phyloP scores from a whole-genome alignment of 2,113 vertebrate species.

The Eulemur macaco region DNA sequence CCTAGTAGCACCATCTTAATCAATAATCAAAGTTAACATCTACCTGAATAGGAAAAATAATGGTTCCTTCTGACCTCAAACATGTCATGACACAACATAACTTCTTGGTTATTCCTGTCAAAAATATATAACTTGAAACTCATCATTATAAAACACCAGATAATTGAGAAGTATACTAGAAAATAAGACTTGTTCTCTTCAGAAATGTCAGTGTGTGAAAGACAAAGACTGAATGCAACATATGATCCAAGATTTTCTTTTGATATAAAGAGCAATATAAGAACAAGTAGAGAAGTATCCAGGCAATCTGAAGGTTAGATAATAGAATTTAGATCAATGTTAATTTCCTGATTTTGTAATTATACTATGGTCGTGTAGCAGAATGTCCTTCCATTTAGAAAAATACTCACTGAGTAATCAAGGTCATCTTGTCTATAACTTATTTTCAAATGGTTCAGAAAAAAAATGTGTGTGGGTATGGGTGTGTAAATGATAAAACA shows the following conservation, averaged over 20 bases:
- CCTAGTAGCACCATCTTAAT: neutral
- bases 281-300: neutral
- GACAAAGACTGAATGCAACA: neutral
- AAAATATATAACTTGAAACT: neutral
- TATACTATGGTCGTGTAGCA: neutral
- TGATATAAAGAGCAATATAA: neutral
- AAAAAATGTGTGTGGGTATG: neutral
- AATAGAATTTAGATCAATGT: neutral
- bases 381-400: neutral
- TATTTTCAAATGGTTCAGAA: constrained; percentile 7
- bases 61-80: neutral
- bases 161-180: neutral
- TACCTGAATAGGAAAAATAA: neutral
- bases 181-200: neutral
- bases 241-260: neutral
- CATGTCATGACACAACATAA: neutral
- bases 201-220: neutral
- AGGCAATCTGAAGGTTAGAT: neutral
- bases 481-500: neutral
- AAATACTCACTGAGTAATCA: neutral
- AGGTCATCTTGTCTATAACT: neutral
- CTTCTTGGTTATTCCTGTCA: neutral
- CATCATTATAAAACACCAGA: neutral
- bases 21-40: neutral
- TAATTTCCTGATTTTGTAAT: constrained; percentile 2